Conservation (phyloP, 2,797 vertebrate species). For the Microcaecilia unicolor region DNA sequence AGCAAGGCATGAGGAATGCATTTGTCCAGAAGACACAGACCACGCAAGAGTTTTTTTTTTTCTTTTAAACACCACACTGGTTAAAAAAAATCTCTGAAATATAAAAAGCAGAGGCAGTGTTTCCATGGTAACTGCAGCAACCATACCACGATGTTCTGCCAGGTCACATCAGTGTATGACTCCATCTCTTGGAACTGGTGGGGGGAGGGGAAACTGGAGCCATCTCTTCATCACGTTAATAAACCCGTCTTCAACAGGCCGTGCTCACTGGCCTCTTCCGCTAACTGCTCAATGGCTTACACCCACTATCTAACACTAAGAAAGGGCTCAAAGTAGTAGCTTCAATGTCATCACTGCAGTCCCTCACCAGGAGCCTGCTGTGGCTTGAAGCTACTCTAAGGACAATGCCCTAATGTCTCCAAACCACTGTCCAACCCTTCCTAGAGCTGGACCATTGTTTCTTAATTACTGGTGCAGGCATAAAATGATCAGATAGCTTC, state of each 20-base stretch:
- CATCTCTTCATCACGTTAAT: not conserved
- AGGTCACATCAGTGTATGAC: slow-evolving; percentile 9
- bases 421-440: no score
- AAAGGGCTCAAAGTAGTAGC: not conserved
- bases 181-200: not conserved
- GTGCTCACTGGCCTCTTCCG: not conserved
- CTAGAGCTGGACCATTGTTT: no score
- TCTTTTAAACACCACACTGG: not conserved
- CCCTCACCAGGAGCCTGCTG: not conserved
- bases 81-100: not conserved
- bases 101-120: slow-evolving; percentile 7
- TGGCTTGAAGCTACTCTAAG: no score
- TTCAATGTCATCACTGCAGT: not conserved
- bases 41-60: not conserved
- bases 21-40: not conserved
- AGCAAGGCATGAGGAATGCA: no score
- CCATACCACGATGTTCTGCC: slow-evolving; percentile 19
- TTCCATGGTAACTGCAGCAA: slow-evolving; percentile 16
- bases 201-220: not conserved
- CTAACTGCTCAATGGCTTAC: no score
- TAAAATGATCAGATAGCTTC: no score
- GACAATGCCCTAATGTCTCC: no score
- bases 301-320: no score
- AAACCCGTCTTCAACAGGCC: not conserved
- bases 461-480: no score